A percentile compares a stretch with the other conserved stretches of the same genome.
Evolutionary conservation across 2,888 invertebrate genomes (phyloP).

Genomic region (Danaus chrysippus): DNA sequence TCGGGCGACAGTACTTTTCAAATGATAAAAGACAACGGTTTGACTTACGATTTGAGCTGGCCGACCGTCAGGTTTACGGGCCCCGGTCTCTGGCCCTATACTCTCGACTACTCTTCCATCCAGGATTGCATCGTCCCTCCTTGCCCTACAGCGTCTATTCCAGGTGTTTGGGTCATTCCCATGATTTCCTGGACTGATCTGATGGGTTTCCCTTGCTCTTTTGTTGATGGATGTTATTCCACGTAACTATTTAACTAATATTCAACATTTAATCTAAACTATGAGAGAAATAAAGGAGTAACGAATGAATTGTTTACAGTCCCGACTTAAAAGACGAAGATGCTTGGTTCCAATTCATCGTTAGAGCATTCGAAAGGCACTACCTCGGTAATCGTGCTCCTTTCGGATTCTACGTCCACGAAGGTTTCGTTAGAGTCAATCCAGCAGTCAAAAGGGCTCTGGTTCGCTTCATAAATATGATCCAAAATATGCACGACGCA

Average conservation of each 20-base stretch:
- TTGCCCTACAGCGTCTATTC: conserved; percentile 78
- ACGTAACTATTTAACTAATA: conserved; percentile 54
- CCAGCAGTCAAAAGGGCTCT: conserved; percentile 72
- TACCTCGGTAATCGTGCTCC: conserved; percentile 82
- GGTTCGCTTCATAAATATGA: conserved; percentile 74
- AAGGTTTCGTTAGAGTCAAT: conserved; percentile 75
- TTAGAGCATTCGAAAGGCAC: conserved; percentile 81
- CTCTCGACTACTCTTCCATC: conserved; percentile 77
- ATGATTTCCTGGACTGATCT: conserved; percentile 78
- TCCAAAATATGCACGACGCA: conserved; percentile 75
- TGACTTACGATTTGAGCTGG: conserved; percentile 82
- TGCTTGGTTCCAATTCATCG: conserved; percentile 77
- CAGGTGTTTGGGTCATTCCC: conserved; percentile 83
- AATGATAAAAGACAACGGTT: conserved; percentile 69
- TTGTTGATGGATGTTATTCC: conserved; percentile 75
- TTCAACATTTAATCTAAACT: background rate
- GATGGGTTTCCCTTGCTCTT: conserved; percentile 70
- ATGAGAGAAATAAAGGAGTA: too few relatives aligned
- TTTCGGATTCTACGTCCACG: conserved; percentile 83
- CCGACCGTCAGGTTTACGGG: conserved; percentile 60
- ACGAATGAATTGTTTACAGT: conserved; percentile 33
- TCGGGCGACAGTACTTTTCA: conserved; percentile 78
- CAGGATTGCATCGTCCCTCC: conserved; percentile 78
- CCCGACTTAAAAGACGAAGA: conserved; percentile 56
- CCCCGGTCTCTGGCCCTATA: conserved; percentile 83